These are phyloP conservation scores for Sipunculus nudus DNA, from an alignment of 2,888 invertebrate genomes.

Conservation along the genomic window DNA sequence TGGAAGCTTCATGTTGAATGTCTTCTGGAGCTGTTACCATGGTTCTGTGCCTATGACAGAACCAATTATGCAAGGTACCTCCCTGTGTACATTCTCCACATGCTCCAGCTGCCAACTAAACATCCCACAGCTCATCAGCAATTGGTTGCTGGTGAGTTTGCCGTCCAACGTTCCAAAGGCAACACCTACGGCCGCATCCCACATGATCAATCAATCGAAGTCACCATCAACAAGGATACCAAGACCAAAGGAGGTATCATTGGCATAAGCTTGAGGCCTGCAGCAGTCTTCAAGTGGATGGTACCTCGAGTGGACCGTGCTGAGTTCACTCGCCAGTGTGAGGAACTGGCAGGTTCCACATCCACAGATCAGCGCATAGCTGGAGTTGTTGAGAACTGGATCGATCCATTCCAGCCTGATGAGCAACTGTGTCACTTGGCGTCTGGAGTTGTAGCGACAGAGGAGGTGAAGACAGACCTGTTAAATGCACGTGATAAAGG, in stretches of 20 bases:
- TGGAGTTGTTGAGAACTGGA: too few species aligned
- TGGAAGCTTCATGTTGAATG: background rate
- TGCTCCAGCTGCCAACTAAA: background rate
- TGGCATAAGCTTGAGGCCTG: background rate
- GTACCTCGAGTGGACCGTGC: too few species aligned
- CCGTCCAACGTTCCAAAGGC: background rate
- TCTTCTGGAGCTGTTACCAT: background rate
- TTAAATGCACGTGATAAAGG: too few species aligned
- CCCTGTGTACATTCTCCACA: background rate
- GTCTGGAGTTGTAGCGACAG: too few species aligned
- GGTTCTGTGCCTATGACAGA: conserved; percentile 6
- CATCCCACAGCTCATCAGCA: background rate
- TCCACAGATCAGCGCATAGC: too few species aligned
- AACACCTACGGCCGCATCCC: background rate
- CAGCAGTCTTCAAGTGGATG: conserved; percentile 1
- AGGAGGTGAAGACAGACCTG: too few species aligned
- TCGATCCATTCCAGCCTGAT: too few species aligned
- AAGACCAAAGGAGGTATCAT: conserved; percentile 1
- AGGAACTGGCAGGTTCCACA: background rate
- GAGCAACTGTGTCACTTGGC: too few species aligned
- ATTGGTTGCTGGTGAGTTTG: background rate
- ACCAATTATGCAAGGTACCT: conserved; percentile 1
- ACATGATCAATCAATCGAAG: conserved; percentile 2
- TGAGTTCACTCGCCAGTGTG: background rate
- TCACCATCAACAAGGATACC: conserved; percentile 1